Base-by-base conservation (phyloP, 1,140 invertebrate species). In the Tetramorium parvispinum region DNA sequence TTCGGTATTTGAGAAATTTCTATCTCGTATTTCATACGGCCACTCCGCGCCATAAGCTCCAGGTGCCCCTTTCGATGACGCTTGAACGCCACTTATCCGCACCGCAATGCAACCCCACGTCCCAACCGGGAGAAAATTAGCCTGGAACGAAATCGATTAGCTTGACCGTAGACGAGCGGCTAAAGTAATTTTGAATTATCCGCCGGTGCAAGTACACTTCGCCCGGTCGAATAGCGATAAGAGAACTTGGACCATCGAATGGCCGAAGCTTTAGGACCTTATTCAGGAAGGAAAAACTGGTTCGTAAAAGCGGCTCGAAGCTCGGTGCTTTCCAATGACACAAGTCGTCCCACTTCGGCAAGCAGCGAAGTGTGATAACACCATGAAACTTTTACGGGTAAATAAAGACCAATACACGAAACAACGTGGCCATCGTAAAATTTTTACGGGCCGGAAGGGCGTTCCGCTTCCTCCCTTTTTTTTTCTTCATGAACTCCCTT, bases 321-420 rank as follows among this genome's bases (percentile, higher is more conserved):
- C 82, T 21, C 53, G 82, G 75, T 85, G 63, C 68, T 85, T 89
- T 79, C 82, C 88, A 89, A 89, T 89, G 87, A 89, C 85, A 89
- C 87, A 83, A 76, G 81, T 89, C 88, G 87, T 87, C 87, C 83
- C 71, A 63, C 77, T 71, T 88, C 75, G 55, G 88, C 66, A 49
- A 87, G 77, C 71, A 87, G 65, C 88, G 57, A 89, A 87, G 87
- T 89, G 88, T 87, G 88, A 89, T 89, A 89, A 89, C 78, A 89
- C 78, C 78, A 65, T 89, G 88, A 89, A 89, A 89, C 88, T 89
- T 89, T 89, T 89, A 89, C 66, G 88, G 78, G 85, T 87, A 89
- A 89, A 89, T 89, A 89, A 89, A 89, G 88, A 76, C 85, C 88
- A 78, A 59, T 87, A 85, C 65, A 79, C 78, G 88, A 89, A 89